Percentiles rank a stretch among this genome's conserved stretches.
These are phyloP conservation scores for Amia ocellicauda DNA, from an alignment of 2,113 vertebrate genomes.

Conservation along the genomic window DNA sequence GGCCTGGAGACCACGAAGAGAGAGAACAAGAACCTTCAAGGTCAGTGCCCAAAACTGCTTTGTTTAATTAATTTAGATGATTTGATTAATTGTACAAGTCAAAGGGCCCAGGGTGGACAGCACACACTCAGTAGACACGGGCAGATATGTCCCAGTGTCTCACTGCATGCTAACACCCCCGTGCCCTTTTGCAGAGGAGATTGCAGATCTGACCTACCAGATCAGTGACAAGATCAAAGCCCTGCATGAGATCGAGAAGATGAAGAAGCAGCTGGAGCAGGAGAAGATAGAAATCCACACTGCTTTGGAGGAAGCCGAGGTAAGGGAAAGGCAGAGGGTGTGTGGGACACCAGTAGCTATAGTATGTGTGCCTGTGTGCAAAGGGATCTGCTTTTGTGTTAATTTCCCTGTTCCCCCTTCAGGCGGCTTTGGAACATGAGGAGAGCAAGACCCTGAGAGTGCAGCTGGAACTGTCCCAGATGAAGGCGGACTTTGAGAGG, in stretches of 20 bases:
- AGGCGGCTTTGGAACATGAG: slow-evolving; percentile 89
- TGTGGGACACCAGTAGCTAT: neutral
- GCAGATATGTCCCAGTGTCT: neutral
- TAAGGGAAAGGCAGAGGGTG: slow-evolving; percentile 44
- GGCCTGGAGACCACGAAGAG: slow-evolving; percentile 83
- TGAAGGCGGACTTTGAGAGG: slow-evolving; percentile 84
- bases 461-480: slow-evolving; percentile 87
- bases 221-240: slow-evolving; percentile 80
- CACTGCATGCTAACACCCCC: neutral
- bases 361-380: neutral
- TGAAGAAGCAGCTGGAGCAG: slow-evolving; percentile 81
- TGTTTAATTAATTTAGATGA: too few species aligned
- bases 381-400: neutral
- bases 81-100: too few species aligned
- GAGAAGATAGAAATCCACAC: slow-evolving; percentile 90
- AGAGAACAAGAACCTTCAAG: slow-evolving; percentile 94
- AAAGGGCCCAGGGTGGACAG: too few species aligned
- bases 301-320: slow-evolving; percentile 90
- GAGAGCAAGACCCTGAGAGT: slow-evolving; percentile 88
- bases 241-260: slow-evolving; percentile 89
- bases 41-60: too few species aligned
- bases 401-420: slow-evolving; percentile 15
- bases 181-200: slow-evolving; percentile 73
- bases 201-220: slow-evolving; percentile 85
- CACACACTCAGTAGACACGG: neutral